Percentiles rank a stretch among this genome's conserved stretches.
Conservation (phyloP, 2,113 vertebrate species). For the Megaptera novaeangliae region DNA sequence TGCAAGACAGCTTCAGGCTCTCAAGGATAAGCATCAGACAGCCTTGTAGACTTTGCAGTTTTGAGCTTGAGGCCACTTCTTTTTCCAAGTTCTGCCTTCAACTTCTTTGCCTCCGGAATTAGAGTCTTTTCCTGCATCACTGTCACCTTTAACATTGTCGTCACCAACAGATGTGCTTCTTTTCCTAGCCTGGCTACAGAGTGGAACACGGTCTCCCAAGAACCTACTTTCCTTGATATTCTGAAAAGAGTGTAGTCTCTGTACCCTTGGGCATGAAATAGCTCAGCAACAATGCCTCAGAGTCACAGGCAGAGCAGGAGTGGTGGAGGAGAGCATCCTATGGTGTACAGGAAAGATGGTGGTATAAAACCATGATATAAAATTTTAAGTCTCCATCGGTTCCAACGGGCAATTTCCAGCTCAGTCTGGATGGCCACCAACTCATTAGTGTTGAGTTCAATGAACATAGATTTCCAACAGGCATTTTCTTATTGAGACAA, state of each 20-base stretch:
- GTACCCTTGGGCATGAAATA: not conserved
- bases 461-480: not conserved
- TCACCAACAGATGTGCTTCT: not conserved
- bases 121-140: not conserved
- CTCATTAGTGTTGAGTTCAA: not conserved
- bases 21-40: not conserved
- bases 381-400: not conserved
- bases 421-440: not conserved
- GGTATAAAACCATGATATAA: not conserved
- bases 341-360: not conserved
- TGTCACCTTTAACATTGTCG: not conserved
- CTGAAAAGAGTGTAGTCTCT: not conserved
- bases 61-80: not conserved
- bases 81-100: not conserved
- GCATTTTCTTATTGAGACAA: not conserved
- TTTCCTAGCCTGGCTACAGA: not conserved
- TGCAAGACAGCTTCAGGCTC: not conserved
- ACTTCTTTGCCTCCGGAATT: not conserved
- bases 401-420: not conserved
- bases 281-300: not conserved
- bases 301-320: not conserved
- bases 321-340: not conserved
- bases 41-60: not conserved
- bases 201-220: not conserved
- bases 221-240: not conserved